Evolutionary conservation across 2,888 invertebrate species (phyloP).

Genomic region (Plemyria rubiginata): DNA sequence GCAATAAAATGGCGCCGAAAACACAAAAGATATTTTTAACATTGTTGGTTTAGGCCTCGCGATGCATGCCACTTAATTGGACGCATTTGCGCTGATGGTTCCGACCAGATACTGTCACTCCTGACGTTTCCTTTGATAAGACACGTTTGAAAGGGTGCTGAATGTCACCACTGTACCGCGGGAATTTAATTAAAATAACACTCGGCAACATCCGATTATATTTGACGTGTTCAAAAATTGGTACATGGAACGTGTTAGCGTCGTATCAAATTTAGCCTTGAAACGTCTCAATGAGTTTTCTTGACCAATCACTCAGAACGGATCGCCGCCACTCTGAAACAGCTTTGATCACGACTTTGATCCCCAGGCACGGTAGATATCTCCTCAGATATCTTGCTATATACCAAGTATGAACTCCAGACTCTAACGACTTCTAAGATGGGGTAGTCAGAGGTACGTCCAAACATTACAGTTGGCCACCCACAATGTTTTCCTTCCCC

Average conservation of each 20-base stretch:
- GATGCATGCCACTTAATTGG: conserved; percentile 62
- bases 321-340: no score
- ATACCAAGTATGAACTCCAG: no score
- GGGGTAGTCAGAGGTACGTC: no score
- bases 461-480: no score
- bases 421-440: no score
- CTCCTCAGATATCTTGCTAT: no score
- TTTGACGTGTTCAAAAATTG: conserved; percentile 25
- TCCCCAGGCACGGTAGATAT: no score
- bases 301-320: no score
- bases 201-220: conserved; percentile 39
- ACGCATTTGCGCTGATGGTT: conserved; percentile 70
- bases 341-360: no score
- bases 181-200: conserved; percentile 67
- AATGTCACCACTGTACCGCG: conserved; percentile 59
- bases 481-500: no score
- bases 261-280: not conserved
- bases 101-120: conserved; percentile 72
- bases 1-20: conserved; percentile 20
- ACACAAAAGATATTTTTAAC: conserved; percentile 44
- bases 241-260: not conserved
- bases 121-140: conserved; percentile 75
- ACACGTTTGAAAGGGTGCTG: conserved; percentile 68
- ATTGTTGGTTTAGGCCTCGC: conserved; percentile 51
- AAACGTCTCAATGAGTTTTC: no score